These are phyloP conservation scores for Odontophorus gujanensis DNA, from an alignment of 2,113 vertebrate genomes.

Conservation along the genomic window DNA sequence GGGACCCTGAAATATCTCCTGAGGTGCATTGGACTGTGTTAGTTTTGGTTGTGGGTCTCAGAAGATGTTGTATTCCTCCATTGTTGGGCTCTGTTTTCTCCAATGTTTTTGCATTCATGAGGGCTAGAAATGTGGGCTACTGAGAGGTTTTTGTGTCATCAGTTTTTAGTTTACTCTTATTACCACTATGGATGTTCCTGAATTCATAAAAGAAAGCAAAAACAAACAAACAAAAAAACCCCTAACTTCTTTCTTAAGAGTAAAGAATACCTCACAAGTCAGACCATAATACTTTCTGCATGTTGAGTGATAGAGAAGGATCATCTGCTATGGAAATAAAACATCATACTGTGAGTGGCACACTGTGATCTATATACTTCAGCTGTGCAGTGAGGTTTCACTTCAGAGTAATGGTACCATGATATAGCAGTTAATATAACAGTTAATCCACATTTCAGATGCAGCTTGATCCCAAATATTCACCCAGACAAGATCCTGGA, in stretches of 20 bases:
- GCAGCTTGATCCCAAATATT: not conserved
- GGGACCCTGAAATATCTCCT: not conserved
- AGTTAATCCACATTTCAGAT: not conserved
- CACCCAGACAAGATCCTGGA: not conserved
- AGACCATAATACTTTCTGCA: not conserved
- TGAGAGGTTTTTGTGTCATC: not conserved
- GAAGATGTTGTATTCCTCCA: not conserved
- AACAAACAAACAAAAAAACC: not conserved
- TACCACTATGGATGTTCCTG: not conserved
- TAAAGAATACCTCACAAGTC: not conserved
- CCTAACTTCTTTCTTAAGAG: not conserved
- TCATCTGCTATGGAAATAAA: conserved; percentile 19
- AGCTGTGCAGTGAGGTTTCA: not conserved
- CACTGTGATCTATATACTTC: not conserved
- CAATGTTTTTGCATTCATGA: not conserved
- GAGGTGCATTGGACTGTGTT: not conserved
- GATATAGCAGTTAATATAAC: not conserved
- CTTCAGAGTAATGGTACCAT: not conserved
- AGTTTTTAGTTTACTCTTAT: not conserved
- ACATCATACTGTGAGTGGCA: not conserved
- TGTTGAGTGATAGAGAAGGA: not conserved
- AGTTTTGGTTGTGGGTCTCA: not conserved
- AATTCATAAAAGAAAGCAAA: not conserved
- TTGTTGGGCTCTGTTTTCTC: not conserved
- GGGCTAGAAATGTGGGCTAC: not conserved